Conservation (phyloP, 2,113 vertebrate genomes). For the Felis catus region DNA sequence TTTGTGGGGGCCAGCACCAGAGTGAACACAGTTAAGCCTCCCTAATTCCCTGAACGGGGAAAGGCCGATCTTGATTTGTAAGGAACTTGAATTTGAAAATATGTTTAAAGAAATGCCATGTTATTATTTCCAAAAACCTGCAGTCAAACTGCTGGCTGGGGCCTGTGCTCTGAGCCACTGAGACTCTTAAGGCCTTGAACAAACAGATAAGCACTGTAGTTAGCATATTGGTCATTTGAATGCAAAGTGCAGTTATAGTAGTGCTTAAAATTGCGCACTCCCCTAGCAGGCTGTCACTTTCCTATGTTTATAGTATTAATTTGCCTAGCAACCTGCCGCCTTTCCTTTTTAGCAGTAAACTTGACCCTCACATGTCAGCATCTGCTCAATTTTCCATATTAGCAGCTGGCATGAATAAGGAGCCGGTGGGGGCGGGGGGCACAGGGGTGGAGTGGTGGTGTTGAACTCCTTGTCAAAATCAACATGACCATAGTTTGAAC, state of each 20-base stretch:
- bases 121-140: slow-evolving; percentile 69
- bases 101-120: slow-evolving; percentile 69
- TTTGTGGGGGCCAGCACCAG: neutral
- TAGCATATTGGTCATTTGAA: slow-evolving; percentile 78
- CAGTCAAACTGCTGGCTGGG: slow-evolving; percentile 58
- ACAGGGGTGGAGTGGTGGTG: neutral
- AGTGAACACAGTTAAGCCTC: slow-evolving; percentile 67
- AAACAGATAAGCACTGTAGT: slow-evolving; percentile 72
- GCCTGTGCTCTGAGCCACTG: neutral
- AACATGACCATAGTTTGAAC: slow-evolving; percentile 28
- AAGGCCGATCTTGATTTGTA: slow-evolving; percentile 74
- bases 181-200: slow-evolving; percentile 61
- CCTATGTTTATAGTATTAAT: slow-evolving; percentile 70
- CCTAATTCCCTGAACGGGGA: slow-evolving; percentile 66
- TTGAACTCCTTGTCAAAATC: slow-evolving; percentile 19
- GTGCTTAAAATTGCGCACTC: slow-evolving; percentile 33
- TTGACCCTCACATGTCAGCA: slow-evolving; percentile 64
- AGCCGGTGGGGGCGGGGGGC: neutral
- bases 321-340: slow-evolving; percentile 62
- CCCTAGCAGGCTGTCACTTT: slow-evolving; percentile 68
- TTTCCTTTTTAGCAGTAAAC: slow-evolving; percentile 58
- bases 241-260: slow-evolving; percentile 69
- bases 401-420: neutral
- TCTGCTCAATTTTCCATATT: slow-evolving; percentile 52
- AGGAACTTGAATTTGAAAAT: slow-evolving; percentile 76